These are phyloP conservation scores for Tetramorium parvispinum DNA, from an alignment of 1,140 invertebrate species.

Conservation along the genomic window DNA sequence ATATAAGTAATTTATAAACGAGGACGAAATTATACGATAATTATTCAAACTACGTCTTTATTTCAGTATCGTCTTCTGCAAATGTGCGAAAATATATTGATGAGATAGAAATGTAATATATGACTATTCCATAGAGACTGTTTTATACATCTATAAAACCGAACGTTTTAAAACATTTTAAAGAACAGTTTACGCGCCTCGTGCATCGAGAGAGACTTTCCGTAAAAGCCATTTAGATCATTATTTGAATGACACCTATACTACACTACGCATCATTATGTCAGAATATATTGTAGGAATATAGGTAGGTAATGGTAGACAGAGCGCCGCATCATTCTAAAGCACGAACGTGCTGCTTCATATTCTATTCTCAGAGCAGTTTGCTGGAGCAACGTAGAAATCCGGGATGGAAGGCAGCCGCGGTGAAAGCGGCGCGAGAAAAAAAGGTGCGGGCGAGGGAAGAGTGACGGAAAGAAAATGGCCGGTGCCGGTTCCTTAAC, in stretches of 20 bases:
- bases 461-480: constrained; percentile 62
- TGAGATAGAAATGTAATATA: neutral
- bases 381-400: constrained; percentile 19
- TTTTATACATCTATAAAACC: constrained; percentile 37
- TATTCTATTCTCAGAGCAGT: constrained; percentile 28
- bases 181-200: constrained; percentile 28
- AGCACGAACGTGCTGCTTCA: constrained; percentile 17
- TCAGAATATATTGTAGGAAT: neutral
- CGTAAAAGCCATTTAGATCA: neutral
- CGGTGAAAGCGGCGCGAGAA: constrained; percentile 4
- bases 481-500: constrained; percentile 62
- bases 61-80: neutral
- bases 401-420: neutral
- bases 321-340: constrained; percentile 6
- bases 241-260: constrained; percentile 8
- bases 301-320: neutral
- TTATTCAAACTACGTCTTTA: neutral
- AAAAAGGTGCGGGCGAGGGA: neutral
- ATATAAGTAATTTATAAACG: neutral
- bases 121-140: neutral
- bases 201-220: constrained; percentile 1
- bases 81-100: constrained; percentile 3
- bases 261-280: constrained; percentile 29
- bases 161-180: constrained; percentile 39
- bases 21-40: neutral